A percentile compares a stretch with the other conserved stretches of the same genome.
Conservation (phyloP, 2,113 vertebrate species). For the Astatotilapia flaviijosephi region DNA sequence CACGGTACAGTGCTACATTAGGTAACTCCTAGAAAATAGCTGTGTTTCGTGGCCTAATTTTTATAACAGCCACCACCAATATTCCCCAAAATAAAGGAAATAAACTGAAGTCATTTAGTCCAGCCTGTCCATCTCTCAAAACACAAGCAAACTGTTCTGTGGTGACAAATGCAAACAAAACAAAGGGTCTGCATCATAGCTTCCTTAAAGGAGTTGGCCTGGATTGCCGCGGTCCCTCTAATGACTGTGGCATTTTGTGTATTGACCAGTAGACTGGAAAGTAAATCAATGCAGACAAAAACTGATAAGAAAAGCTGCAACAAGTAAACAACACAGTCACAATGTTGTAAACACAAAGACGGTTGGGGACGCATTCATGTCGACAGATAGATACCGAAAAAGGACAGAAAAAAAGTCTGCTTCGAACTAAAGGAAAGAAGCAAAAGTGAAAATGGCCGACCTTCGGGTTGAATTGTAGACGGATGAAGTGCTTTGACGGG, state of each 20-base stretch:
- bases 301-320: conserved; percentile 30
- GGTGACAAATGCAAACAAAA: conserved; percentile 38
- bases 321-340: not conserved
- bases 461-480: conserved; percentile 94
- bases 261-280: conserved; percentile 57
- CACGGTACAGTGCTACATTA: not conserved
- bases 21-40: not conserved
- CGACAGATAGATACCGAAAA: not conserved
- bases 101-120: conserved; percentile 11
- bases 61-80: not conserved
- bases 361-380: not conserved
- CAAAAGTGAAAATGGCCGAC: conserved; percentile 94
- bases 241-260: conserved; percentile 61
- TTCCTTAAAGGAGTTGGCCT: conserved; percentile 3
- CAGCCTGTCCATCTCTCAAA: conserved; percentile 2
- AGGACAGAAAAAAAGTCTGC: not conserved
- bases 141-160: conserved; percentile 30
- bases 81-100: conserved; percentile 12
- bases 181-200: conserved; percentile 25
- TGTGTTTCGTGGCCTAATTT: conserved; percentile 21
- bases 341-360: not conserved
- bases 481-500: conserved; percentile 86
- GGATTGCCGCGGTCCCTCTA: conserved; percentile 29
- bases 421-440: not conserved
- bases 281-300: conserved; percentile 53